Conservation (phyloP, 2,113 vertebrate genomes). For the Zosterops borbonicus region DNA sequence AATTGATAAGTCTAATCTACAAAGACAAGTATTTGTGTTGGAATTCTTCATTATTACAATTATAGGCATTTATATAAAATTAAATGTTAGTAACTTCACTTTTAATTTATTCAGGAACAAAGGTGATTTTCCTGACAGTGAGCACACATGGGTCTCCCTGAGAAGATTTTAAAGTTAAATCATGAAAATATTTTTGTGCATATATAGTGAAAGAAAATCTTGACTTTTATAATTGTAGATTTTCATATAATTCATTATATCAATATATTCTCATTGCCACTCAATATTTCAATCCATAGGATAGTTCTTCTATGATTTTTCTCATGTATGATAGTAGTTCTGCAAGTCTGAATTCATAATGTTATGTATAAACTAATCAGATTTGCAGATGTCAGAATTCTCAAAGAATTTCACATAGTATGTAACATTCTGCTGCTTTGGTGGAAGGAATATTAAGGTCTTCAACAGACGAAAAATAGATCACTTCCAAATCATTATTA, state of each 20-base stretch:
- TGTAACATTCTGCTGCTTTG: not conserved
- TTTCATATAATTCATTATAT: not conserved
- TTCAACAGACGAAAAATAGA: not conserved
- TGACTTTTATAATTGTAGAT: not conserved
- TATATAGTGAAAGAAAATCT: not conserved
- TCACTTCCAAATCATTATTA: not conserved
- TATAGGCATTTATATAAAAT: not conserved
- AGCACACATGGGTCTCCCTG: not conserved
- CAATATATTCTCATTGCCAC: not conserved
- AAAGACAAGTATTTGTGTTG: not conserved
- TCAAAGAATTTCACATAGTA: not conserved
- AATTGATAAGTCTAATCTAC: not conserved
- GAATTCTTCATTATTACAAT: not conserved
- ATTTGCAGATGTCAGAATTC: not conserved
- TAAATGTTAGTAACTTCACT: not conserved
- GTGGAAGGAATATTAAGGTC: not conserved
- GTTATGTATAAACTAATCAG: not conserved
- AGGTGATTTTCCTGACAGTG: not conserved
- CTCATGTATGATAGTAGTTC: not conserved
- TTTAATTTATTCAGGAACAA: not conserved
- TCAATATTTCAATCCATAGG: not conserved
- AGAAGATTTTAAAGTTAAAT: not conserved
- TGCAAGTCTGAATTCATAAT: not conserved
- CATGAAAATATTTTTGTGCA: not conserved
- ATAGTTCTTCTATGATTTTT: not conserved